Percentiles rank a stretch among this genome's conserved stretches.
Conservation (phyloP, 2,113 vertebrate genomes). For the Triplophysa tibetana region DNA sequence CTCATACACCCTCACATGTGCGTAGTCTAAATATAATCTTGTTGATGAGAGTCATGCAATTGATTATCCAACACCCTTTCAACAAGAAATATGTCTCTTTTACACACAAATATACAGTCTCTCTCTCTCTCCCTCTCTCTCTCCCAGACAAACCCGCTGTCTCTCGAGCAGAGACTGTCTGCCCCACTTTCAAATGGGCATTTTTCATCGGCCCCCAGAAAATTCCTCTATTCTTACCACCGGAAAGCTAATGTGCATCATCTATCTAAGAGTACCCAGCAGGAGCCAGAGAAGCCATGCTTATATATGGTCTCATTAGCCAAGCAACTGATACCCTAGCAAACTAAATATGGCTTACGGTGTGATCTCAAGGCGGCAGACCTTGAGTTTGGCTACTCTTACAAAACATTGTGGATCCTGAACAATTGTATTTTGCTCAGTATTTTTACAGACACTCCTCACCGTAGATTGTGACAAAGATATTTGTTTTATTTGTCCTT, state of each 20-base stretch:
- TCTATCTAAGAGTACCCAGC: slow-evolving; percentile 46
- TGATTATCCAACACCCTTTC: slow-evolving; percentile 16
- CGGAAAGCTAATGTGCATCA: slow-evolving; percentile 48
- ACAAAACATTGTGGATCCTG: not conserved
- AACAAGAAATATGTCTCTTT: slow-evolving; percentile 4
- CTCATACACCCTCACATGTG: not conserved
- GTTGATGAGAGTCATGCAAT: slow-evolving; percentile 16
- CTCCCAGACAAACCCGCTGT: slow-evolving; percentile 24
- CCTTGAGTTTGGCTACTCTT: not conserved
- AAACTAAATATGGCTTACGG: slow-evolving; percentile 13
- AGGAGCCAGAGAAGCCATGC: slow-evolving; percentile 32
- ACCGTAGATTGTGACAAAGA: not conserved
- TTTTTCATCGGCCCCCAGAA: slow-evolving; percentile 50
- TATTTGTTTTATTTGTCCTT: not conserved
- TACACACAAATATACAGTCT: slow-evolving; percentile 1
- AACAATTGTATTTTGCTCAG: not conserved
- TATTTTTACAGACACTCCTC: slow-evolving; percentile 1
- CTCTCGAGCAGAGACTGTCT: slow-evolving; percentile 49
- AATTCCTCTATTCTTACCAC: slow-evolving; percentile 52
- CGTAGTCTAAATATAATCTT: slow-evolving; percentile 17
- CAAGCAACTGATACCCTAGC: slow-evolving; percentile 29
- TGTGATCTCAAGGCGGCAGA: slow-evolving; percentile 19
- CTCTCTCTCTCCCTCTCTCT: slow-evolving; percentile 1
- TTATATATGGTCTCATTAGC: slow-evolving; percentile 45
- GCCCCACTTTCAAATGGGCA: slow-evolving; percentile 50